Conservation (phyloP, 2,797 vertebrate genomes). For the Thunnus albacares region DNA sequence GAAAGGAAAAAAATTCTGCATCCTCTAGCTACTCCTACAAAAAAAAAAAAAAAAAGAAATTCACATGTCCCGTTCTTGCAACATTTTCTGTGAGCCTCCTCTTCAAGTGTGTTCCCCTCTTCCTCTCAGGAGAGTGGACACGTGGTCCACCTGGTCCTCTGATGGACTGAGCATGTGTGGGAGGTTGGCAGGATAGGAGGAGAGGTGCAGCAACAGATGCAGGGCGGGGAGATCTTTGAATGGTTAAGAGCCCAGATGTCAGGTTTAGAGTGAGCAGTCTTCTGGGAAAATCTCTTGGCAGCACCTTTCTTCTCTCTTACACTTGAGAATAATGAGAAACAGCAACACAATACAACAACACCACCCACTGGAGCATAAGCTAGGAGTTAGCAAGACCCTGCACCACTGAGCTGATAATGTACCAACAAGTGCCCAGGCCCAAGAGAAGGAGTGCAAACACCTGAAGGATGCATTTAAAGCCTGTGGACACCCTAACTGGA, state of each 20-base stretch:
- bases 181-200: slow-evolving; percentile 28
- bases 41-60: not conserved
- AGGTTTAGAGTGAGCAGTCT: slow-evolving; percentile 34
- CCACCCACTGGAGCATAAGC: too few relatives aligned
- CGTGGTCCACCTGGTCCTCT: slow-evolving; percentile 43
- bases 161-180: slow-evolving; percentile 10
- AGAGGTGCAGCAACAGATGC: not conserved
- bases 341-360: not conserved
- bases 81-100: slow-evolving; percentile 23
- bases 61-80: slow-evolving; percentile 8
- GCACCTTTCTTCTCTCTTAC: not conserved
- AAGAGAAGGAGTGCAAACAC: too few relatives aligned
- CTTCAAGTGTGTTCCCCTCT: not conserved
- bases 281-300: slow-evolving; percentile 33
- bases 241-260: slow-evolving; percentile 51
- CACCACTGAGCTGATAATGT: too few relatives aligned
- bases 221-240: slow-evolving; percentile 40
- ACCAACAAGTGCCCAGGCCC: too few relatives aligned
- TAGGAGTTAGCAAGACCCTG: too few relatives aligned
- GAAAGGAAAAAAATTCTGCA: slow-evolving; percentile 17
- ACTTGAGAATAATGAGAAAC: slow-evolving; percentile 19
- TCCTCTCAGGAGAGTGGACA: slow-evolving; percentile 32
- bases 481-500: too few relatives aligned
- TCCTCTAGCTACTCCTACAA: not conserved
- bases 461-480: too few relatives aligned